Base-by-base conservation (phyloP, 2,113 vertebrate genomes). In the Scalopus aquaticus region DNA sequence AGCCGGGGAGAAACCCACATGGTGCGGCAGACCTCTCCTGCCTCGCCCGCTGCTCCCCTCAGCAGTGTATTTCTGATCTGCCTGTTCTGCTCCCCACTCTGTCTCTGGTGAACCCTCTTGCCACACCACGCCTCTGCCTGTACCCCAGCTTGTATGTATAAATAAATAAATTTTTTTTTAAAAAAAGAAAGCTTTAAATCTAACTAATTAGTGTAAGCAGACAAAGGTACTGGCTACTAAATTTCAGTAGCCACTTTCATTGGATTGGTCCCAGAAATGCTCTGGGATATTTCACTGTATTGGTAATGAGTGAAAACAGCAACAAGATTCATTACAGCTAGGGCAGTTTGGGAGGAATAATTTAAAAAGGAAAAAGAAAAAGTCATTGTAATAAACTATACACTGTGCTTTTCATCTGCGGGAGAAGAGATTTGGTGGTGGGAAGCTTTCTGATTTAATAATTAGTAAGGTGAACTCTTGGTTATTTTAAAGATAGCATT, bases 401-500 rank as follows among this genome's bases (percentile, higher is more conserved):
- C 82, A 80, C 91, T 88, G 73, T 93, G 51, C 90, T 94, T 77
- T 94, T 96, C 46, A 73, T 64, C 88, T 82, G 26, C 93, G 94
- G 67, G 60, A 95, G 32, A 81, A 95, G 77, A 70, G 12, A 93
- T 95, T 85, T 91, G 94, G 92, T 98, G 76, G 90, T 92, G 93
- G 83, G 86, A 97, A 94, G 95, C 93, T 95, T 97, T 96, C 80
- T 97, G 82, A 84, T 96, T 96, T 79, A 93, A 97, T 62, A 96
- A 91, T 37, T 88, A 69, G 81, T 96, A 87, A 87, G 80, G 60
- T 95, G 54, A 95, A 58, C 95, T 96, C 54, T 98, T 90, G 84
- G 82, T 90, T 78, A 65, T 96, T 91, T 96, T 78, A 56, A 93
- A 93, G 67, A 85, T 96, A 98, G 97, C 97, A 98, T 96, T 97